A percentile compares a stretch with the other conserved stretches of the same genome.
Evolutionary conservation across 1,140 invertebrate species (phyloP).

Genomic region (Formica exsecta): DNA sequence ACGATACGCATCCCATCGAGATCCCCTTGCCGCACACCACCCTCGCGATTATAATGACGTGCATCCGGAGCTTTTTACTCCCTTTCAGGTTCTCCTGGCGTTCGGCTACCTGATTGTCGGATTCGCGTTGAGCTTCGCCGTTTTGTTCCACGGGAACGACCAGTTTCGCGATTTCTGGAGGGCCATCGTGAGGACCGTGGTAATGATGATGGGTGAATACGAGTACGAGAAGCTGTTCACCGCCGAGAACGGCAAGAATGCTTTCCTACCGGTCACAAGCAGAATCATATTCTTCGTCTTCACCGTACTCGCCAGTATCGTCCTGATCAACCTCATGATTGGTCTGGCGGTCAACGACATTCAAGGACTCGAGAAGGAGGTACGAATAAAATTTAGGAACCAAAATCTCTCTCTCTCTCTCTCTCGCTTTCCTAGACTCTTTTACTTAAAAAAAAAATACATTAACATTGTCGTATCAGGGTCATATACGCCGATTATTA

Average conservation of each 20-base stretch:
- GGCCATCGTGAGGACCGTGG: conserved; percentile 82
- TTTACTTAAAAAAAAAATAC: not conserved
- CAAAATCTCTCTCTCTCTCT: not conserved
- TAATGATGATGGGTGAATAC: conserved; percentile 89
- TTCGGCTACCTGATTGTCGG: conserved; percentile 87
- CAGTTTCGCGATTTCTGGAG: conserved; percentile 85
- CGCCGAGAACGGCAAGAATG: conserved; percentile 11
- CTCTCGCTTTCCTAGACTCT: not conserved
- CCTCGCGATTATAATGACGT: conserved; percentile 75
- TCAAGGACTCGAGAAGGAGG: conserved; percentile 86
- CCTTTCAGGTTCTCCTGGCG: conserved; percentile 84
- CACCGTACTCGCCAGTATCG: conserved; percentile 88
- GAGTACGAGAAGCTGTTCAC: conserved; percentile 85
- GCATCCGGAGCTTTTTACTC: conserved; percentile 75
- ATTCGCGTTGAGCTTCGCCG: conserved; percentile 87
- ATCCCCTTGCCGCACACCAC: conserved; percentile 25
- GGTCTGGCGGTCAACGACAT: conserved; percentile 90
- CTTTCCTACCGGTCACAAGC: conserved; percentile 79
- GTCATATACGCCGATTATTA: conserved; percentile 81
- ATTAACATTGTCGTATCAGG: conserved; percentile 70
- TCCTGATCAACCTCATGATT: conserved; percentile 86
- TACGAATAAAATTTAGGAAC: conserved; percentile 58
- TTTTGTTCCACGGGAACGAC: conserved; percentile 84
- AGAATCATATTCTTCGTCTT: conserved; percentile 88
- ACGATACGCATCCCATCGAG: conserved; percentile 54